A percentile compares a stretch with the other conserved stretches of the same genome.
phyloP scores from a whole-genome alignment of 2,797 vertebrate genomes.

The Ctenopoma multispine region DNA sequence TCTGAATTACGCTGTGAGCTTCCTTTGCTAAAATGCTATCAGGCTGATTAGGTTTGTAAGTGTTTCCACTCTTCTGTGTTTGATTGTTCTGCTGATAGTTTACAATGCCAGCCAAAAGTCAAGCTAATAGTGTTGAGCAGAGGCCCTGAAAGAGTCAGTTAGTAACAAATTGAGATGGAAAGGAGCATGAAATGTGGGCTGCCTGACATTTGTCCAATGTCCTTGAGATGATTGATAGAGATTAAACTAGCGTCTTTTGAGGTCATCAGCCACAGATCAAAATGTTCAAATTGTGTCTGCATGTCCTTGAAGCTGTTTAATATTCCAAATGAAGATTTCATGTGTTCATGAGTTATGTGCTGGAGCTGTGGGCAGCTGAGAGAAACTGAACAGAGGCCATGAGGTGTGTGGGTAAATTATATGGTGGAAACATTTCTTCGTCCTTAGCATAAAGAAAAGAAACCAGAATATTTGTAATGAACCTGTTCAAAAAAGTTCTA shows the following conservation, averaged over 20 bases:
- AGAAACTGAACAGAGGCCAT: slow-evolving; percentile 18
- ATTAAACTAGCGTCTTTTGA: slow-evolving; percentile 33
- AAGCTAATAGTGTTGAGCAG: slow-evolving; percentile 47
- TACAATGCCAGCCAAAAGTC: slow-evolving; percentile 59
- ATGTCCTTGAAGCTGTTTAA: slow-evolving; percentile 44
- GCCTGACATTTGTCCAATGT: slow-evolving; percentile 34
- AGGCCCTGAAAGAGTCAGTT: slow-evolving; percentile 26
- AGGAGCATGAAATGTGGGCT: slow-evolving; percentile 9
- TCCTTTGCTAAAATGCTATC: slow-evolving; percentile 71
- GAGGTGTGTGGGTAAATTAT: too few relatives aligned
- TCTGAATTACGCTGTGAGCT: slow-evolving; percentile 63
- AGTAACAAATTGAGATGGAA: slow-evolving; percentile 41
- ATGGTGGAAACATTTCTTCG: too few relatives aligned
- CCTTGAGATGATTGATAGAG: slow-evolving; percentile 60
- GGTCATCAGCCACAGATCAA: slow-evolving; percentile 20
- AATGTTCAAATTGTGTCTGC: slow-evolving; percentile 41
- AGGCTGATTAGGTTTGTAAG: slow-evolving; percentile 66
- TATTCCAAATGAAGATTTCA: slow-evolving; percentile 10
- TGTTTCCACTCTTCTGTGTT: slow-evolving; percentile 53
- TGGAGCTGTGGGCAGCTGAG: slow-evolving; percentile 15
- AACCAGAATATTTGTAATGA: too few relatives aligned
- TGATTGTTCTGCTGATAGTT: slow-evolving; percentile 61
- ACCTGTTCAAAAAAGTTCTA: too few relatives aligned
- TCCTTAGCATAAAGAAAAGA: too few relatives aligned
- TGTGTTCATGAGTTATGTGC: slow-evolving; percentile 22